A percentile compares a stretch with the other conserved stretches of the same genome.
phyloP scores from a whole-genome alignment of 2,797 vertebrate genomes.

The Emys orbicularis region DNA sequence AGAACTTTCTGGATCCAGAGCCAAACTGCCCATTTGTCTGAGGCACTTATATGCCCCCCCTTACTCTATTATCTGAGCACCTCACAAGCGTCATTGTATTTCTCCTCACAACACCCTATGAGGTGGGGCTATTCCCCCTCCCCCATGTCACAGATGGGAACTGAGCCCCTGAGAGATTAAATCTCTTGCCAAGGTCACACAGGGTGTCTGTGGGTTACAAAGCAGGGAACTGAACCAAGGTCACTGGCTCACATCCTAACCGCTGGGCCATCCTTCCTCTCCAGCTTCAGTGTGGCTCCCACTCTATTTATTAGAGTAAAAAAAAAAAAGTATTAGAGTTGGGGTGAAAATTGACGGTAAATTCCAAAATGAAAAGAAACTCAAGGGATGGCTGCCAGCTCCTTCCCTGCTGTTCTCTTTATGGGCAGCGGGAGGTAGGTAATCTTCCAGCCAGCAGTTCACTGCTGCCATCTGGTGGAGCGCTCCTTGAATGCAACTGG shows the following conservation, averaged over 20 bases:
- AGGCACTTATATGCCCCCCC: neutral
- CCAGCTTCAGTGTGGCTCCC: neutral
- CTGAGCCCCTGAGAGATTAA: neutral
- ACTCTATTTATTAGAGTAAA: neutral
- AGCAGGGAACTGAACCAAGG: neutral
- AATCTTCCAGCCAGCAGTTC: neutral
- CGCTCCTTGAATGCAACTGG: neutral
- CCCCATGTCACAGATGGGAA: neutral
- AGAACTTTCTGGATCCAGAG: neutral
- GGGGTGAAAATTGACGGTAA: fast-evolving
- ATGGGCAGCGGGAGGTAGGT: neutral
- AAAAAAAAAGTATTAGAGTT: neutral
- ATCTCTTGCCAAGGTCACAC: neutral
- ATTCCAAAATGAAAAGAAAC: neutral
- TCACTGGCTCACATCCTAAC: neutral
- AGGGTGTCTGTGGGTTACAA: neutral
- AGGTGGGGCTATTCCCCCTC: neutral
- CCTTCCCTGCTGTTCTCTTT: neutral
- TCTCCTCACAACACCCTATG: neutral
- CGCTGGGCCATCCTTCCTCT: neutral
- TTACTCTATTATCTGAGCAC: neutral
- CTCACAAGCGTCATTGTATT: neutral
- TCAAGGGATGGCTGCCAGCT: neutral
- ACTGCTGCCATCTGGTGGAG: neutral
- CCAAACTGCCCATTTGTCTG: neutral